Evolutionary conservation across 2,113 vertebrate genomes (phyloP), one percentile per base, ranked within the genome.

Genomic region (Uria lomvia): DNA sequence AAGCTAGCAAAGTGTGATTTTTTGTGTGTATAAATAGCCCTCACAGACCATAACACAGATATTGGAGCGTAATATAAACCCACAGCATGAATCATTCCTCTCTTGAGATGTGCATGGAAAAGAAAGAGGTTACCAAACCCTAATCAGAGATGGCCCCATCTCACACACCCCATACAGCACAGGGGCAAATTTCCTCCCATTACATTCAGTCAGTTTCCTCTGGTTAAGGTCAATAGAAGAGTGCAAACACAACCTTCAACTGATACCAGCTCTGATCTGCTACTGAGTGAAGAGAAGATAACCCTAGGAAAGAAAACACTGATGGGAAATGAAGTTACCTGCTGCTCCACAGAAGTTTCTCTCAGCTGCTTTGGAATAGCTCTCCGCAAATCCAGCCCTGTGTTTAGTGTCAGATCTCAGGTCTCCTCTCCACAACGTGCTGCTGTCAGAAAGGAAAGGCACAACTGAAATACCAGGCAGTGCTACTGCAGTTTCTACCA

Each of bases 1-100:
- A 94, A 98, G 97, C 96, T 95, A 98, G 96, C 55, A 68, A 82
- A 94, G 94, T 88, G 96, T 96, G 96, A 97, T 96, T 97, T 97
- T 90, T 68, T 53, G 75, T 14, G 15, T 68, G 78, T 96, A 97
- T 96, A 97, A 97, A 97, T 94, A 97, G 96, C 92, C 96, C 78
- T 96, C 18, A 18, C 92, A 85, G 95, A 95, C 47, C 83, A 56
- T 82, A 96, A 96, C 88, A 95, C 78, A 96, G 93, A 93, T 89
- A 97, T 90, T 30, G 40, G 88, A 86, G 94, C 3, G 15, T 81
- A 96, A 94, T 71, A 95, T 66, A 96, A 96, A 92, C 58, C 84
- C 84, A 81, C 83, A 66, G 92, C 40, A 89, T 87, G 86, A 94
- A 55, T 94, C 94, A 96, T 92, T 96, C 36, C 87, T 83, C 78